These are phyloP conservation scores for Terrapene triunguis DNA, from an alignment of 2,113 vertebrate species.

Conservation along the genomic window DNA sequence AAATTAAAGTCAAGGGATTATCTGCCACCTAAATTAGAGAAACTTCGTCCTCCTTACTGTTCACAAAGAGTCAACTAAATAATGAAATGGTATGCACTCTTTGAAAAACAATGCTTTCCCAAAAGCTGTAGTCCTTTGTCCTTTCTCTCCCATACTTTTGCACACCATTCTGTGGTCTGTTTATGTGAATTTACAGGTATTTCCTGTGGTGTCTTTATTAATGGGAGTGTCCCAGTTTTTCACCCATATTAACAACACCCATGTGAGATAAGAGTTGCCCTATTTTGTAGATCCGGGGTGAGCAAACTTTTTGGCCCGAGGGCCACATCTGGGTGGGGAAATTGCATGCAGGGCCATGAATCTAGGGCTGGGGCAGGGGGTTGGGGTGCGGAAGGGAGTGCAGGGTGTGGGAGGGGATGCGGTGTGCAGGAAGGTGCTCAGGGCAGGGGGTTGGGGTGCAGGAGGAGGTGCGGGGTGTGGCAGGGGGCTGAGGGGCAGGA, in stretches of 20 bases:
- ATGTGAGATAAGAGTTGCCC: no score
- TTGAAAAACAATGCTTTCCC: neutral
- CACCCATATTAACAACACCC: neutral
- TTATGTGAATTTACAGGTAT: neutral
- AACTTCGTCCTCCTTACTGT: neutral
- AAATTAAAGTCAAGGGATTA: neutral
- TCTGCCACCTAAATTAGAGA: neutral
- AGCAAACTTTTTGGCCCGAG: no score
- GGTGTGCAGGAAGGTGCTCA: no score
- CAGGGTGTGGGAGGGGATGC: no score
- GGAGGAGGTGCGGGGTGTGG: no score
- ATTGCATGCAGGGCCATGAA: no score
- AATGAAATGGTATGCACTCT: neutral
- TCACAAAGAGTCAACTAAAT: neutral
- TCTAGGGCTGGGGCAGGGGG: no score
- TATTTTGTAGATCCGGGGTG: no score
- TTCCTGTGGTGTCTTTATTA: neutral
- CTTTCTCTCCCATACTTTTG: neutral
- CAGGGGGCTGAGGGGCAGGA: no score
- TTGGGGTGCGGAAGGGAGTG: no score
- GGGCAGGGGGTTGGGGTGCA: no score
- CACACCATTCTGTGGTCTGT: neutral
- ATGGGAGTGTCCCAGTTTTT: neutral
- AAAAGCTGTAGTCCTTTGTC: neutral
- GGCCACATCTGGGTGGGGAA: no score